A percentile compares a stretch with the other conserved stretches of the same genome.
phyloP scores from a whole-genome alignment of 2,113 vertebrate species.

The Raja brachyura region DNA sequence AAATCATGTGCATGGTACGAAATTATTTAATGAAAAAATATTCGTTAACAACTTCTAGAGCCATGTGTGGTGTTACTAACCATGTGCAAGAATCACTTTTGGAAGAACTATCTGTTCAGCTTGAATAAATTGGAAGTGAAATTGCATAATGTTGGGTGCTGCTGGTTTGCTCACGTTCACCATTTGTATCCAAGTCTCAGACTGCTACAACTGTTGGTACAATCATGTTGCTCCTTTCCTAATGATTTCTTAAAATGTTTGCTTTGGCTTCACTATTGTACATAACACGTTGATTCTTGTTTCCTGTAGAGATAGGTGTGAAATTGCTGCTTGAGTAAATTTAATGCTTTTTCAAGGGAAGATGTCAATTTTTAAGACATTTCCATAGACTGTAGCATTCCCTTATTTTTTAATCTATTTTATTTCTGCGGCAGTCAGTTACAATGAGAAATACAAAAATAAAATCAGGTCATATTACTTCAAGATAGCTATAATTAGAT shows the following conservation, averaged over 20 bases:
- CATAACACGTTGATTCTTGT: slow-evolving; percentile 2
- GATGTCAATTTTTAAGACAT: background rate
- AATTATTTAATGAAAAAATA: background rate
- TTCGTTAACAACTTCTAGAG: background rate
- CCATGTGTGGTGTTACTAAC: background rate
- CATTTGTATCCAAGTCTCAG: background rate
- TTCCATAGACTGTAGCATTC: background rate
- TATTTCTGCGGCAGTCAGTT: too few species aligned
- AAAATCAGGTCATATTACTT: background rate
- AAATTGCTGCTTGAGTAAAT: background rate
- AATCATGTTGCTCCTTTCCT: background rate
- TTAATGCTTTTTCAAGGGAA: background rate
- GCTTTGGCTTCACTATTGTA: background rate
- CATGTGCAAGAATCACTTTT: slow-evolving; percentile 1
- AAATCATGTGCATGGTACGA: background rate
- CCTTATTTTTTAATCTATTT: background rate
- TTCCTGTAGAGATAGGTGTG: background rate
- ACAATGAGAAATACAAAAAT: background rate
- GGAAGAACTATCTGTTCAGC: background rate
- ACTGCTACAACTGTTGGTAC: slow-evolving; percentile 13
- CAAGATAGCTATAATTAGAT: background rate
- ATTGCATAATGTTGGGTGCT: background rate
- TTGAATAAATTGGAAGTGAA: slow-evolving; percentile 27
- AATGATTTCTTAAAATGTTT: slow-evolving; percentile 27
- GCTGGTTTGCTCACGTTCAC: slow-evolving; percentile 5